phyloP scores from a whole-genome alignment of 2,113 vertebrate genomes.

The Anseranas semipalmata region DNA sequence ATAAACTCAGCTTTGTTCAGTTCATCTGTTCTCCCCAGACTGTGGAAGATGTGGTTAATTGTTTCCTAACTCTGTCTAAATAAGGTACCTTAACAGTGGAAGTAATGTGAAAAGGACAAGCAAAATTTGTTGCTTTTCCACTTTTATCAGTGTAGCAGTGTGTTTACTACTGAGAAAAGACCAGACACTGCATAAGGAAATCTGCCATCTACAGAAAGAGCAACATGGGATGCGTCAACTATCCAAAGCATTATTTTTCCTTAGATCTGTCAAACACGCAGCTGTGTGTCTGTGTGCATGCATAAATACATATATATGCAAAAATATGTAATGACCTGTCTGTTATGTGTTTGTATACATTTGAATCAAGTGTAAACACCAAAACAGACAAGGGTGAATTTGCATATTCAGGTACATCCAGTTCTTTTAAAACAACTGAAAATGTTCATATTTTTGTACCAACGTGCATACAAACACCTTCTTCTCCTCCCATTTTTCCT shows the following conservation, averaged over 20 bases:
- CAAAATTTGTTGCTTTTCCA: background rate
- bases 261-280: slow-evolving; percentile 47
- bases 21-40: background rate
- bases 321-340: slow-evolving; percentile 60
- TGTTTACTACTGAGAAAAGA: slow-evolving; percentile 8
- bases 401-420: slow-evolving; percentile 8
- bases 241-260: background rate
- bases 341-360: slow-evolving; percentile 49
- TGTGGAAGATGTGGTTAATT: background rate
- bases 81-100: background rate
- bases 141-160: background rate
- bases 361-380: slow-evolving; percentile 53
- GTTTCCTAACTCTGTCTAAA: background rate
- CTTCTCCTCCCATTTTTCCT: background rate
- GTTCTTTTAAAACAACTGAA: background rate
- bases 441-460: background rate
- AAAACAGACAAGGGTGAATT: slow-evolving; percentile 5
- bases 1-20: background rate
- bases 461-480: accelerated
- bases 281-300: background rate
- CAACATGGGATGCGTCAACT: background rate
- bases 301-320: slow-evolving; percentile 60
- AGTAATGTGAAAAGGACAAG: background rate
- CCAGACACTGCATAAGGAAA: background rate
- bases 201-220: background rate